Evolutionary conservation across 1,140 invertebrate species (phyloP).

Genomic region (Zaprionus taronus): DNA sequence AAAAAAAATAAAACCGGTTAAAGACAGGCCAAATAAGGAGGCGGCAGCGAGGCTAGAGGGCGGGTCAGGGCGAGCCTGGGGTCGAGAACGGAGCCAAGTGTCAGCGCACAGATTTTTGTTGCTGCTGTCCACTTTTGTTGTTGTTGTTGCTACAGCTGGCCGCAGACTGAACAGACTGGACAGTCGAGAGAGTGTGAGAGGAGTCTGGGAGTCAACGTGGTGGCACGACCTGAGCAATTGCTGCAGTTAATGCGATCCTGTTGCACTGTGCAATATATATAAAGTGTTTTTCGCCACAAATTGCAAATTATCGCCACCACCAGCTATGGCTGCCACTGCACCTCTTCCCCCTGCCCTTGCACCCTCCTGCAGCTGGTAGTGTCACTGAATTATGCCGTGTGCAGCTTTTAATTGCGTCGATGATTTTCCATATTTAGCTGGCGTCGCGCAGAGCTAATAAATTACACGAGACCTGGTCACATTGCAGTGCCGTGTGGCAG

Average conservation of each 20-base stretch:
- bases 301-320: conserved; percentile 74
- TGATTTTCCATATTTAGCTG: conserved; percentile 67
- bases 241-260: conserved; percentile 6
- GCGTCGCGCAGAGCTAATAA: neutral
- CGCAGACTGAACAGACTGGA: too few relatives aligned
- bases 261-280: conserved; percentile 58
- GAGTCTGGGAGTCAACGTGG: neutral
- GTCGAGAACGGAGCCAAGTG: conserved; percentile 31
- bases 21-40: conserved; percentile 60
- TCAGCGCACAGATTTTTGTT: conserved; percentile 58
- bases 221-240: neutral
- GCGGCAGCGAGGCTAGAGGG: neutral
- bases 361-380: conserved; percentile 30
- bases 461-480: neutral
- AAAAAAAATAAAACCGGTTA: conserved; percentile 61
- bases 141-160: neutral
- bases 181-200: too few relatives aligned
- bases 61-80: conserved; percentile 25
- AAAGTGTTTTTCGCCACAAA: conserved; percentile 58
- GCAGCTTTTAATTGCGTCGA: conserved; percentile 75
- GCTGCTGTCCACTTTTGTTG: neutral
- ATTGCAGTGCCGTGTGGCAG: conserved; percentile 5
- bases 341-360: neutral
- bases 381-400: conserved; percentile 76
- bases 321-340: conserved; percentile 16